Base-by-base conservation (phyloP, 2,888 invertebrate genomes). In the Sinelater perroti region DNA sequence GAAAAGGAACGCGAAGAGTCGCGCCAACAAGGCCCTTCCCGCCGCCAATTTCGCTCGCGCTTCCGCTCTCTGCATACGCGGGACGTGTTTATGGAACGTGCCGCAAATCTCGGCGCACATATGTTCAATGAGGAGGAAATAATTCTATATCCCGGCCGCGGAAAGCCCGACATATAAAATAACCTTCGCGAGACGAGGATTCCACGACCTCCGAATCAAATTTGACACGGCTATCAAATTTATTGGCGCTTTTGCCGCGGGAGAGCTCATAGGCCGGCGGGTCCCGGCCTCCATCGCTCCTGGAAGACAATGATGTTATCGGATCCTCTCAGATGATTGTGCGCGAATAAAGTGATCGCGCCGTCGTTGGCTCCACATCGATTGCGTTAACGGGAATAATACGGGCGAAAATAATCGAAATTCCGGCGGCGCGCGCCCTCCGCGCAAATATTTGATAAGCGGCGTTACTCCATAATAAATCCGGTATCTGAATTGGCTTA, bases 181-280 rank as follows among this genome's bases (percentile, higher is more conserved):
- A 52, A 57, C 50, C 46, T 45, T 44, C 21, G 36, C 38, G 44
- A 45, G 49, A 45, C 46, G 33, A 35, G 45, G 47, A 47, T 47
- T 47, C 44, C 44, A 44, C 31, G 31, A 26, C 40, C 28, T 36
- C 14, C 35, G 28, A 57, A 59, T 59, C 59, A 59, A 54, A 59
- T 54, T 55, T 50, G 54, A 55, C 54, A 58, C 53, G 31, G 58
- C 44, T 47, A 53, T 58, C 53, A 59, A 54, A 59, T 59, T 55
- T 59, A 59, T 59, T 50, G 59, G 45, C 40, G 45, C 59, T 59
- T 54, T 59, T 49, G 47, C 36, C 44, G 20, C 14, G 31, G 44
- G 33, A 47, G 35, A 58, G 42, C 33, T 47, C 53, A 58, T 58
- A 53, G 38, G 47, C 49, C 58, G 44, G 30, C 53, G 44, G 47